Percentiles rank a stretch among this genome's conserved stretches.
These are phyloP conservation scores for Epizoanthus ramosus DNA, from an alignment of 92 coral and sea anemone species.

Conservation along the genomic window DNA sequence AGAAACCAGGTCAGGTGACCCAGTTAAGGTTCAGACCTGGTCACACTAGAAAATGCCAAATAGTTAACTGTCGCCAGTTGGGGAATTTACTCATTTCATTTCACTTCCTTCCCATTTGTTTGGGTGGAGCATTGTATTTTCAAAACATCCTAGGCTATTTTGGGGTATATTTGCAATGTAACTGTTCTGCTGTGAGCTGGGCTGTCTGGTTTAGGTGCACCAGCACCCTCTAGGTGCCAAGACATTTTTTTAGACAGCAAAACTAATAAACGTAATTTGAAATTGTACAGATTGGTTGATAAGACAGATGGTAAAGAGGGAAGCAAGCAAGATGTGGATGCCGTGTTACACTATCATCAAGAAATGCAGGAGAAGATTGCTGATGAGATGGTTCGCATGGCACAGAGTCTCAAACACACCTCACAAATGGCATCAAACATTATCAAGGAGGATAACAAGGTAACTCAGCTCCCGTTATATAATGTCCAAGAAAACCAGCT, in stretches of 20 bases:
- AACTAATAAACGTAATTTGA: background rate
- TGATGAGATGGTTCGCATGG: slow-evolving; percentile 97
- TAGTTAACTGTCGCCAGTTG: no score
- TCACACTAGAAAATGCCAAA: no score
- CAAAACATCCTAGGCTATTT: no score
- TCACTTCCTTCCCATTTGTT: no score
- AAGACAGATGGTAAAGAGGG: slow-evolving; percentile 30
- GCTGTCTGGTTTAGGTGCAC: background rate
- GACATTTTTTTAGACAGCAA: background rate
- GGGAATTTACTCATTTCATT: no score
- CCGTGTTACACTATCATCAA: slow-evolving; percentile 93
- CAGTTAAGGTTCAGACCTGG: no score
- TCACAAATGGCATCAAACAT: slow-evolving; percentile 89
- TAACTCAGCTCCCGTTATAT: slow-evolving; percentile 1
- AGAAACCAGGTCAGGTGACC: no score
- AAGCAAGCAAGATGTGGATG: slow-evolving; percentile 81
- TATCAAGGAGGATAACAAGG: slow-evolving; percentile 90
- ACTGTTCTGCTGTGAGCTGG: no score
- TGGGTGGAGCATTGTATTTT: no score
- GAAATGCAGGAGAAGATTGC: slow-evolving; percentile 99
- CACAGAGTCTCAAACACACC: slow-evolving; percentile 93
- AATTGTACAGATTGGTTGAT: slow-evolving; percentile 4
- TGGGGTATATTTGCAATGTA: no score
- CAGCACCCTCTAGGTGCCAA: background rate
- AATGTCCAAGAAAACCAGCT: no score